Evolutionary conservation across 1,140 invertebrate genomes (phyloP).

Genomic region (Homalodisca vitripennis): DNA sequence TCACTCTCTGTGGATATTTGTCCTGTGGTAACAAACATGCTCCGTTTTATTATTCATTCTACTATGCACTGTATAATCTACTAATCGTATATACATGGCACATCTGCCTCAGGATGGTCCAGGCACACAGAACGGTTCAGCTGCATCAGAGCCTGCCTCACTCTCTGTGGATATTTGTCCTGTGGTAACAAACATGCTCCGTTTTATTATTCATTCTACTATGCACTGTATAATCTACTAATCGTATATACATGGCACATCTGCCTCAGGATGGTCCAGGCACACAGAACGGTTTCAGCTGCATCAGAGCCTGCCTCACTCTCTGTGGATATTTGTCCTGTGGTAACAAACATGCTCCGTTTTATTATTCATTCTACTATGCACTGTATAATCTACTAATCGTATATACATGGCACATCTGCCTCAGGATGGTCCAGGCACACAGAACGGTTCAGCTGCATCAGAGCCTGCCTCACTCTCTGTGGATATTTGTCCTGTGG

Average conservation of each 20-base stretch:
- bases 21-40: constrained; percentile 48
- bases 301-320: constrained; percentile 56
- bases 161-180: constrained; percentile 53
- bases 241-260: constrained; percentile 63
- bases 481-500: constrained; percentile 53
- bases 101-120: constrained; percentile 57
- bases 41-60: too few species aligned
- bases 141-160: constrained; percentile 57
- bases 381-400: too few species aligned
- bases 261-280: constrained; percentile 58
- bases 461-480: constrained; percentile 53
- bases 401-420: constrained; percentile 61
- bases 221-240: too few species aligned
- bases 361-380: too few species aligned
- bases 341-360: too few species aligned
- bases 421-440: constrained; percentile 61
- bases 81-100: too few species aligned
- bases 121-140: constrained; percentile 62
- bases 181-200: too few species aligned
- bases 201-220: too few species aligned
- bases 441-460: constrained; percentile 61
- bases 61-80: too few species aligned
- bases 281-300: constrained; percentile 64
- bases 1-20: constrained; percentile 53
- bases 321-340: constrained; percentile 54